Percentiles rank a stretch among this genome's conserved stretches.
These are phyloP conservation scores for Fistularia tabacaria DNA, from an alignment of 2,797 vertebrate species.

Conservation along the genomic window DNA sequence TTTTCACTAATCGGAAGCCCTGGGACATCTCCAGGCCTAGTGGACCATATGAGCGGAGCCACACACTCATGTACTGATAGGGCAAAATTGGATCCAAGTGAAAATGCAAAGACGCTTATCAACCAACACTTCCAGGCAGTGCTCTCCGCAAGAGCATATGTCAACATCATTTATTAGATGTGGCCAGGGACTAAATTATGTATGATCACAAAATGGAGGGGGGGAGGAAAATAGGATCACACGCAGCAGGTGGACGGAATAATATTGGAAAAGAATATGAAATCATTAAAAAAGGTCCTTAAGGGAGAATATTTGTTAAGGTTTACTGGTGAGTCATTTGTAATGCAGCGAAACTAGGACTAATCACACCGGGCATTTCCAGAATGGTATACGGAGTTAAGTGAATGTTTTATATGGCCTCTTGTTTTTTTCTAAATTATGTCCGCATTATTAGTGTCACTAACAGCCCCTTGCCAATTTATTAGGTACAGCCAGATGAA, in stretches of 20 bases:
- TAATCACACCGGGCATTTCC: slow-evolving; percentile 67
- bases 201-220: slow-evolving; percentile 79
- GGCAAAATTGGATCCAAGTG: slow-evolving; percentile 81
- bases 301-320: slow-evolving; percentile 80
- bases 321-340: slow-evolving; percentile 75
- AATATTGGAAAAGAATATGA: slow-evolving; percentile 81
- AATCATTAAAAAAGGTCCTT: slow-evolving; percentile 79
- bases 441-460: slow-evolving; percentile 18
- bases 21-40: slow-evolving; percentile 71
- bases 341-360: slow-evolving; percentile 58
- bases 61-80: slow-evolving; percentile 78
- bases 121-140: slow-evolving; percentile 78
- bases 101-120: slow-evolving; percentile 84
- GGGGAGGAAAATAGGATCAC: slow-evolving; percentile 55
- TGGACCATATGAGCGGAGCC: slow-evolving; percentile 73
- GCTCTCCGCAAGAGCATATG: slow-evolving; percentile 81
- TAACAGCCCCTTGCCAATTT: not conserved
- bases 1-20: slow-evolving; percentile 77
- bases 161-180: slow-evolving; percentile 86
- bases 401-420: slow-evolving; percentile 60
- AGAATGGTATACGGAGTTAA: slow-evolving; percentile 66
- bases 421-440: slow-evolving; percentile 19
- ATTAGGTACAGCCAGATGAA: not conserved
- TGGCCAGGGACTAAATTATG: slow-evolving; percentile 83
- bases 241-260: slow-evolving; percentile 78